Percentiles rank a stretch among this genome's conserved stretches.
Evolutionary conservation across 1,140 invertebrate genomes (phyloP).

Genomic region (Lutraria rhynchaena): DNA sequence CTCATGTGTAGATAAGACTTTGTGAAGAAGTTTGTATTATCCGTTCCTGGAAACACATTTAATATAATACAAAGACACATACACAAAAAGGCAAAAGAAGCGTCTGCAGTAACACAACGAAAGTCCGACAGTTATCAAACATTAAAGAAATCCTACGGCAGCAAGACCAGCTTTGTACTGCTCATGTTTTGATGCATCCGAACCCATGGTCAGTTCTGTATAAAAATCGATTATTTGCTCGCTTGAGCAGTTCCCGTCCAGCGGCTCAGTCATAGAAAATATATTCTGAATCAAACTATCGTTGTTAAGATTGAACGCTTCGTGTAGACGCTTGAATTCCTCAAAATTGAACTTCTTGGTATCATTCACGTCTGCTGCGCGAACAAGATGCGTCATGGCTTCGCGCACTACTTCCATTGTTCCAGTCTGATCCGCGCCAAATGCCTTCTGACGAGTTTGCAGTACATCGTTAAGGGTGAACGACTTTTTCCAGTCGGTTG

Average conservation of each 20-base stretch:
- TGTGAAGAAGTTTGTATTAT: too few species aligned
- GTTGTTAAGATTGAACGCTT: conserved; percentile 2
- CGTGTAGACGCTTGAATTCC: conserved; percentile 24
- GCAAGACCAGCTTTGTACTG: not conserved
- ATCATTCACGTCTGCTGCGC: not conserved
- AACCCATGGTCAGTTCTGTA: conserved; percentile 28
- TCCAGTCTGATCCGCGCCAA: not conserved
- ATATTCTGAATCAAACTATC: conserved; percentile 9
- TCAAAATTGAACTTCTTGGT: conserved; percentile 1
- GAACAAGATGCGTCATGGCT: not conserved
- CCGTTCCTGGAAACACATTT: too few species aligned
- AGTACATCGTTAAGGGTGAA: not conserved
- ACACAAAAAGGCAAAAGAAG: too few species aligned
- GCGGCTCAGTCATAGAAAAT: conserved; percentile 5
- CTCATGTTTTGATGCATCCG: conserved; percentile 14
- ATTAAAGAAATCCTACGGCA: conserved; percentile 15
- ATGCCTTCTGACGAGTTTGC: not conserved
- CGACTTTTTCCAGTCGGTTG: not conserved
- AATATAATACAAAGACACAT: too few species aligned
- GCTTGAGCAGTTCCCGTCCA: not conserved
- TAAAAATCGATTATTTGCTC: conserved; percentile 20
- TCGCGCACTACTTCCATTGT: not conserved
- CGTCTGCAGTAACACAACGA: too few species aligned
- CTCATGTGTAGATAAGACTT: too few species aligned
- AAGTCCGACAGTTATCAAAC: too few species aligned